Evolutionary conservation across 1,140 invertebrate genomes (phyloP).

Genomic region (Theocolax elegans): DNA sequence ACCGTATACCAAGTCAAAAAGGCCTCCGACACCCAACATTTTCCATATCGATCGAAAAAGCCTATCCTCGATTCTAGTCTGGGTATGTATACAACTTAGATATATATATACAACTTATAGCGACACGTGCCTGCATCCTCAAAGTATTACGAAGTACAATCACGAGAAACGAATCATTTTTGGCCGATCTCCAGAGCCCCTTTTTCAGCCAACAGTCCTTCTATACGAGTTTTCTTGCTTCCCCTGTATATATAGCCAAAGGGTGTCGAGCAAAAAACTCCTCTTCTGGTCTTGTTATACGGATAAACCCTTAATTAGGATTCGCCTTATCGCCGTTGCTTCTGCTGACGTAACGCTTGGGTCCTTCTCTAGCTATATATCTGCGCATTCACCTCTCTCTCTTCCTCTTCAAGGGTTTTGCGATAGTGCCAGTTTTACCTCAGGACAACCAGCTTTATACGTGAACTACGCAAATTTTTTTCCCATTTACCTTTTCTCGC

Average conservation of each 20-base stretch:
- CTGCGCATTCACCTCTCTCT: conserved; percentile 15
- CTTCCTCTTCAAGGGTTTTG: neutral
- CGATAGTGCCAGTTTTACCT: conserved; percentile 9
- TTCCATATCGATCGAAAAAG: neutral
- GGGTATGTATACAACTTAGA: too few relatives aligned
- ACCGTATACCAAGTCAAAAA: neutral
- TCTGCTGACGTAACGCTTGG: conserved; percentile 25
- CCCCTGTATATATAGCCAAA: too few relatives aligned
- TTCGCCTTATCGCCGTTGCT: conserved; percentile 31
- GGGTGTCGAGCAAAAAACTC: neutral
- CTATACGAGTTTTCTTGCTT: too few relatives aligned
- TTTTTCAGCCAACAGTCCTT: neutral
- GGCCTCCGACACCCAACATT: neutral
- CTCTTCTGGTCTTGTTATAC: conserved; percentile 25
- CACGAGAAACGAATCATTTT: conserved; percentile 43
- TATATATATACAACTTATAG: too few relatives aligned
- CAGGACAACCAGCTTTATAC: neutral
- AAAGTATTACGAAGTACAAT: conserved; percentile 32
- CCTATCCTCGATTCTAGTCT: neutral
- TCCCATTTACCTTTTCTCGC: too few relatives aligned
- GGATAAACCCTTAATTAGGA: conserved; percentile 42
- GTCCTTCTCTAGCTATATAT: too few relatives aligned
- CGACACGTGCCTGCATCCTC: neutral
- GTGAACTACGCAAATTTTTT: conserved; percentile 24
- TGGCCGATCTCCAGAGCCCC: conserved; percentile 31